phyloP scores from a whole-genome alignment of 2,113 vertebrate genomes.

The Haplotaxodon microlepis region DNA sequence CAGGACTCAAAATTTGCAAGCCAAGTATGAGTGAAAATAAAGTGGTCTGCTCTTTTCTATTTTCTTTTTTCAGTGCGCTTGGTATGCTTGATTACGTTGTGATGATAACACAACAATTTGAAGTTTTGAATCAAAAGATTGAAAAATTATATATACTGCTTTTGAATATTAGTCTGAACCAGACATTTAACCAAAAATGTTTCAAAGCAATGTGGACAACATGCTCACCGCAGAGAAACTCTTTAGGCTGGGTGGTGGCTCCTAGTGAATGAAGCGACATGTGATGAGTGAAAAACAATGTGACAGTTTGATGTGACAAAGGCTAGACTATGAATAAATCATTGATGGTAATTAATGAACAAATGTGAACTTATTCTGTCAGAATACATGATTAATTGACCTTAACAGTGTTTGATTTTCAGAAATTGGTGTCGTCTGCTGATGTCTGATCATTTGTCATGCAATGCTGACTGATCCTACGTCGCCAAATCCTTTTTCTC shows the following conservation, averaged over 20 bases:
- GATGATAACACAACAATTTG: not conserved
- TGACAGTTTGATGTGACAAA: not conserved
- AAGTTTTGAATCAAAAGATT: not conserved
- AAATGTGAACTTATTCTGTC: not conserved
- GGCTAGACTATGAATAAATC: not conserved
- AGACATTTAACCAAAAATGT: not conserved
- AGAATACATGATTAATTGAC: not conserved
- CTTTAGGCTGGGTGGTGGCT: slow-evolving; percentile 43
- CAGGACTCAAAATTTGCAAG: not conserved
- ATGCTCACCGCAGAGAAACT: slow-evolving; percentile 49
- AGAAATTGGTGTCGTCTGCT: not conserved
- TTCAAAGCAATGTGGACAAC: not conserved
- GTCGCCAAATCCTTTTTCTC: not conserved
- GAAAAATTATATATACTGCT: not conserved
- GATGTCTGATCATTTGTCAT: slow-evolving; percentile 5
- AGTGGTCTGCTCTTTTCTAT: not conserved
- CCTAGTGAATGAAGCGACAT: slow-evolving; percentile 38
- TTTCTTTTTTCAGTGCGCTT: not conserved
- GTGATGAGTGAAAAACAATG: not conserved
- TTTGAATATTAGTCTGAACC: not conserved
- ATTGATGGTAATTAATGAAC: not conserved
- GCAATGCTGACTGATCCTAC: not conserved
- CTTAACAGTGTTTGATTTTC: slow-evolving; percentile 3
- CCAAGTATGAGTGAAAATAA: not conserved
- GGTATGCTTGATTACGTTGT: not conserved